Evolutionary conservation across 2,888 invertebrate genomes (phyloP), one percentile per base, ranked within the genome.

Genomic region (Neoitamus cyanurus): DNA sequence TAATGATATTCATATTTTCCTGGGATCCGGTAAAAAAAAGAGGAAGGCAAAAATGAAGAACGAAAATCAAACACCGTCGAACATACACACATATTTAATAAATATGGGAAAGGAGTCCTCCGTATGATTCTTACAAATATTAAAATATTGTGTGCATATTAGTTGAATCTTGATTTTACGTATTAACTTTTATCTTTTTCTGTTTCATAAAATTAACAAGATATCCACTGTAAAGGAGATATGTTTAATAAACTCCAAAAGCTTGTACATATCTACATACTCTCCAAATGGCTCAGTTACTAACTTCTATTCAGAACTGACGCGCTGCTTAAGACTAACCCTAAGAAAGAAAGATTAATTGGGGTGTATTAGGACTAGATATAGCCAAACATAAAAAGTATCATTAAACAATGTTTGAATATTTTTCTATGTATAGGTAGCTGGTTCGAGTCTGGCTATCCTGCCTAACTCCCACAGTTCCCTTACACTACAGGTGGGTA

Each of bases 401-500:
- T 77, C 77, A 77, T 77, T 77, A 42, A 77, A 77, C 77, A 70
- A 70, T 83, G 30, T 20, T 58, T 77, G 83, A 80, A 85, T 85
- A 86, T 87, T 86, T 86, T 83, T 87, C 84, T 87, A 73, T 84
- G 86, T 87, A 86, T 87, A 88, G 88, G 87, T 88, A 83, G 85
- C 88, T 86, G 88, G 88, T 86, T 86, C 88, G 85, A 87, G 87
- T 87, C 86, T 88, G 86, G 87, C 87, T 85, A 87, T 88, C 86
- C 85, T 88, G 87, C 88, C 88, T 84, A 88, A 88, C 84, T 86
- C 87, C 86, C 88, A 88, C 84, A 88, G 87, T 87, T 86, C 88
- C 85, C 85, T 88, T 78, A 87, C 87, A 77, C 80, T 88, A 34
- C 88, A 88, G 88, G 88, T 88, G 86, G 86, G 87, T 88, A 48